Evolutionary conservation across 2,888 invertebrate species (phyloP), one percentile per base, ranked within the genome.

Genomic region (Rhingia campestris): DNA sequence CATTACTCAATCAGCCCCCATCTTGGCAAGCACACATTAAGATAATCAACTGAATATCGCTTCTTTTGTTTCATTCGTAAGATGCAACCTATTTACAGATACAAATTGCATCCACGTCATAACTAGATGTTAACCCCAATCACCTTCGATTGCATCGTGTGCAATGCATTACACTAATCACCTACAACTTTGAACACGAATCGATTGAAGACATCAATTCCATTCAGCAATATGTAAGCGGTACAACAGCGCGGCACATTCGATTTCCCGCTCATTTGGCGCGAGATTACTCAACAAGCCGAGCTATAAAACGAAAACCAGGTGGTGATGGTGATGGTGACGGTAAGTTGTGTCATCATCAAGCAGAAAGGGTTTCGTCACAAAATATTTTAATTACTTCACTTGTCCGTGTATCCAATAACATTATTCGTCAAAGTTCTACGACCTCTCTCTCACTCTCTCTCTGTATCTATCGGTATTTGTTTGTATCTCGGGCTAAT

Each of bases 401-500:
- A 66, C 49, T 59, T 54, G 74, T 58, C 70, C 81, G 59, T 81
- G 81, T 81, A n/a, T 76, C 76, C 76, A 76, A 76, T 81, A 81
- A 64, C 64, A 66, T 64, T 7, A 58, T 45, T 81, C 63, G 35
- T 64, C 9, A 64, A 45, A 59, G 81, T 81, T 81, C 76, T 58
- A 76, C 53, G 75, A 81, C 66, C 81, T 76, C 35, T 14, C 73
- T 73, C 32, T 35, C 43, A 41, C 22, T 22, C 22, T 22, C 22
- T 22, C 22, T 22, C 22, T 22, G 22, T 22, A 22, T 22, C 22
- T 22, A 22, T 22, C 22, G 2, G 22, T 22, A 22, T 22, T 22
- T 22, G 22, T 22, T 10, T 22, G 12, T 45, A 35, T 22, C 35
- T 9, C 9, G 22, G 6, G 37, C 73, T 77, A 73, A 79, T 77